These are phyloP conservation scores for Upupa epops DNA, from an alignment of 2,113 vertebrate species.

Conservation along the genomic window DNA sequence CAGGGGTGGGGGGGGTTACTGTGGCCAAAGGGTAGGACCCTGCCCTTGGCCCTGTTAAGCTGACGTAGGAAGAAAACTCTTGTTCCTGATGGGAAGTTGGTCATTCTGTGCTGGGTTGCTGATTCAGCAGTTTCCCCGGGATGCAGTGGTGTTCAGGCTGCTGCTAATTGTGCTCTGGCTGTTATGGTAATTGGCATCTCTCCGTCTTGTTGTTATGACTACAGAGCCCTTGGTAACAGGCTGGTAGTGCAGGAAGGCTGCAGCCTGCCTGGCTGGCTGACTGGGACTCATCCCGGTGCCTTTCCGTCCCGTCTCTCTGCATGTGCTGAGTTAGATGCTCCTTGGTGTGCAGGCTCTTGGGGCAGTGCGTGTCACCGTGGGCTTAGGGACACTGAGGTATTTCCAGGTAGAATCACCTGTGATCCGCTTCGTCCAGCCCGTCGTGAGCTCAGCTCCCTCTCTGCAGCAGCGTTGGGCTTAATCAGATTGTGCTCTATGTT, in stretches of 20 bases:
- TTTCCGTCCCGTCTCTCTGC: neutral
- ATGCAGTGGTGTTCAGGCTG: neutral
- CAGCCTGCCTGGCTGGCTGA: neutral
- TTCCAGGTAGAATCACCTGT: rapidly evolving
- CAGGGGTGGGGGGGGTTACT: no score
- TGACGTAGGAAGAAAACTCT: neutral
- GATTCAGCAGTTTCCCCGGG: slow-evolving; percentile 10
- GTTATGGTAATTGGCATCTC: slow-evolving; percentile 25
- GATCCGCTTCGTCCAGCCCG: neutral
- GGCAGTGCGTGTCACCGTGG: neutral
- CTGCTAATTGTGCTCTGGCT: slow-evolving; percentile 22
- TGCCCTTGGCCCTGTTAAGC: no score
- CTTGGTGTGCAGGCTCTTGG: neutral
- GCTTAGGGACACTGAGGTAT: neutral
- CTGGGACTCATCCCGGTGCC: neutral
- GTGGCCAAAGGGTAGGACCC: no score
- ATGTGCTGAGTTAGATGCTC: neutral
- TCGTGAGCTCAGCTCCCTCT: neutral
- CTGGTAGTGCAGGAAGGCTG: neutral
- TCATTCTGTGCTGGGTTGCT: neutral
- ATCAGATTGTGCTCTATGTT: neutral
- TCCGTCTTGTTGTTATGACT: slow-evolving; percentile 40
- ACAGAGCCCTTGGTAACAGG: neutral
- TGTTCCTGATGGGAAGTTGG: neutral
- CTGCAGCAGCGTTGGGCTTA: neutral